These are phyloP conservation scores for Halyomorpha halys DNA, from an alignment of 1,140 invertebrate genomes.

Conservation along the genomic window DNA sequence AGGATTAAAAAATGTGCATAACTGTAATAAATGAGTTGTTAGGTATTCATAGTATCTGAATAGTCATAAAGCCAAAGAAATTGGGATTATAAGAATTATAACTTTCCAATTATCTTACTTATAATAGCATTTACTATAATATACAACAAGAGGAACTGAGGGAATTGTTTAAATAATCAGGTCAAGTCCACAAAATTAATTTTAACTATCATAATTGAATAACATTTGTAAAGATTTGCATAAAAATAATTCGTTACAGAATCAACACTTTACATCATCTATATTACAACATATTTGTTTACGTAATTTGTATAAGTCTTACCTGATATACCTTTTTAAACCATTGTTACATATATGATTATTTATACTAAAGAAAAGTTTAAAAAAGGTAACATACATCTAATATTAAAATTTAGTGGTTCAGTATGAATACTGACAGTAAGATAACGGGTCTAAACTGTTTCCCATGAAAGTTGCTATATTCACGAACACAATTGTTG, in stretches of 20 bases:
- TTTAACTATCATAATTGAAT: conserved; percentile 3
- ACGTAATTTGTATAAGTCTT: not conserved
- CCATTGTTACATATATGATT: not conserved
- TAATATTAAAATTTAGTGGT: conserved; percentile 5
- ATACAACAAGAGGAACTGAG: conserved; percentile 7
- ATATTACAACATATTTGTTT: not conserved
- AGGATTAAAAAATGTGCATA: no score
- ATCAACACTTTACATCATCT: conserved; percentile 1
- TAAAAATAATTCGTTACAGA: conserved; percentile 10
- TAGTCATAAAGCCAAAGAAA: not conserved
- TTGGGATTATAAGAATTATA: not conserved
- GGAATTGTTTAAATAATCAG: not conserved
- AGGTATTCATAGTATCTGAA: no score
- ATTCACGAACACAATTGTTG: not conserved
- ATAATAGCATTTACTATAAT: conserved; percentile 7
- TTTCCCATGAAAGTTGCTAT: not conserved
- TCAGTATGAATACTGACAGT: conserved; percentile 4
- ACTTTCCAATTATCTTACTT: not conserved
- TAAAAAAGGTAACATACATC: conserved; percentile 4
- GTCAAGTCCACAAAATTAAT: conserved; percentile 5
- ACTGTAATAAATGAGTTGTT: no score
- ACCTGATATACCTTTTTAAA: not conserved
- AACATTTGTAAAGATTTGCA: conserved; percentile 2
- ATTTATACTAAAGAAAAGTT: not conserved
- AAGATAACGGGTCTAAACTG: not conserved